These are phyloP conservation scores for Propsilocerus akamusi DNA, from an alignment of 1,140 invertebrate species.

Conservation along the genomic window DNA sequence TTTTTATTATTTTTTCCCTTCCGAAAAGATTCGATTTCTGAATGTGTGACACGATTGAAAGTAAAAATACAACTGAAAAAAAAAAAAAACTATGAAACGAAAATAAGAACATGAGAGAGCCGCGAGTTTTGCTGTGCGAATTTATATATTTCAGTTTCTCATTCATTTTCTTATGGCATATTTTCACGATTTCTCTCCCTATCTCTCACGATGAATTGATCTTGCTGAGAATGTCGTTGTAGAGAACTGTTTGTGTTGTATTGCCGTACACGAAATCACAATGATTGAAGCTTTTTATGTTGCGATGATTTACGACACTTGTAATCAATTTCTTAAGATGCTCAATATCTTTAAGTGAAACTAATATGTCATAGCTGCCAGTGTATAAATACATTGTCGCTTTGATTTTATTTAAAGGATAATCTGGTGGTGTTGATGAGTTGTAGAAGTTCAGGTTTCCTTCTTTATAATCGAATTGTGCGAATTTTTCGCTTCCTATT, in stretches of 20 bases:
- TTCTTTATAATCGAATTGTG: not conserved
- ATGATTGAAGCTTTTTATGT: slow-evolving; percentile 28
- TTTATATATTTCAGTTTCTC: no score
- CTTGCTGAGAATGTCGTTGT: slow-evolving; percentile 28
- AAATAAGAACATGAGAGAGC: no score
- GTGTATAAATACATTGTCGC: slow-evolving; percentile 48
- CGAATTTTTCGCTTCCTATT: slow-evolving; percentile 16
- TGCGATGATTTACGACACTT: slow-evolving; percentile 25
- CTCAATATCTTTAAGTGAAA: slow-evolving; percentile 33
- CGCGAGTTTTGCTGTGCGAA: no score
- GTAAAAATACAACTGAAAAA: no score
- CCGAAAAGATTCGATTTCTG: no score
- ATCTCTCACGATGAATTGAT: no score
- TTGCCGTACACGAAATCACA: slow-evolving; percentile 40
- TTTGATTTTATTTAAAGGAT: slow-evolving; percentile 33
- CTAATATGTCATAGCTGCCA: slow-evolving; percentile 50
- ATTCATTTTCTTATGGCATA: no score
- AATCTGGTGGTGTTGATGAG: slow-evolving; percentile 26
- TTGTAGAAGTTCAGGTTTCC: slow-evolving; percentile 27
- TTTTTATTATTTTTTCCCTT: no score
- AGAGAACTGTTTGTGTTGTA: slow-evolving; percentile 29
- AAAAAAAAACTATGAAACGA: no score
- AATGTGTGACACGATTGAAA: no score
- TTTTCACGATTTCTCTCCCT: no score
- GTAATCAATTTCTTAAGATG: slow-evolving; percentile 31